Base-by-base conservation (phyloP, 37 sponge, comb jelly and placozoan species). In the Bolinopsis microptera region DNA sequence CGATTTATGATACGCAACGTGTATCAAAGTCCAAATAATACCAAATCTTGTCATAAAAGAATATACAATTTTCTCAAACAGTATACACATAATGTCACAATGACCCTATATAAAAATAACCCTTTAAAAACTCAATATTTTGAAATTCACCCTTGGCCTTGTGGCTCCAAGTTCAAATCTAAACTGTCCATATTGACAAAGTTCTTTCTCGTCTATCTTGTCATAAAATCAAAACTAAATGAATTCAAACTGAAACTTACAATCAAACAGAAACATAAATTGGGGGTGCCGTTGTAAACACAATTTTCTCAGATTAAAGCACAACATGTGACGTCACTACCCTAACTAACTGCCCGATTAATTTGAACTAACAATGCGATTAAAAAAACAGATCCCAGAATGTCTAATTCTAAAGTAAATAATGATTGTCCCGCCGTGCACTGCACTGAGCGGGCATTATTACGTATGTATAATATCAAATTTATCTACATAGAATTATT, bases 181-280 rank as follows among this genome's bases (percentile, higher is more conserved):
- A n/a, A n/a, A n/a, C n/a, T n/a, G n/a, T n/a, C n/a, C n/a, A n/a
- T n/a, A n/a, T n/a, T n/a, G n/a, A n/a, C n/a, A n/a, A n/a, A n/a
- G n/a, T n/a, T n/a, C n/a, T n/a, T n/a, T n/a, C n/a, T n/a, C n/a
- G n/a, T n/a, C n/a, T n/a, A n/a, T n/a, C n/a, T n/a, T n/a, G n/a
- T n/a, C 27, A 28, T 72, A 72, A 72, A 72, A 72, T 72, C 75
- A 72, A 72, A 72, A 72, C 5, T 72, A 72, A 72, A 72, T 72
- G 18, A 72, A 72, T 72, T 28, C 75, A 72, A 72, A 72, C 18
- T 72, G 75, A 72, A n/a, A 72, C 75, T 30, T 28, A 72, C 75
- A 72, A n/a, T 30, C 75, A 72, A n/a, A 72, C 75, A 72, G 31
- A 72, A n/a, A 72, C 75, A 72, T n/a, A 72, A n/a, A 72, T 28